Evolutionary conservation across 37 sponge, comb jelly and placozoan species (phyloP).

Genomic region (Tethya wilhelma): DNA sequence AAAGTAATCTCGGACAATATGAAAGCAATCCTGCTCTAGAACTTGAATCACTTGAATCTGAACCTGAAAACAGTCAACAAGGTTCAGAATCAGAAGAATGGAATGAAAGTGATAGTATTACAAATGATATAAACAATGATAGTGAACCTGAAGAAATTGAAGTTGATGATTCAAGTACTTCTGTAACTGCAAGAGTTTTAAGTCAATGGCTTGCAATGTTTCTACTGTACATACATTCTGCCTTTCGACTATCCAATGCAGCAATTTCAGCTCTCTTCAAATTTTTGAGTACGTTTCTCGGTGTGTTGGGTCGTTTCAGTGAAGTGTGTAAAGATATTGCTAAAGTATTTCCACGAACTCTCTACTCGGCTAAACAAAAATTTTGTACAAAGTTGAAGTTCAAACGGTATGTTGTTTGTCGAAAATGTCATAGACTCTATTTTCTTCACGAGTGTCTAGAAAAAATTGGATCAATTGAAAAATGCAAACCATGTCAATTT

Average conservation of each 20-base stretch:
- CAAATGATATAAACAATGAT: neutral
- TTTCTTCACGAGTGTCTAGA: neutral
- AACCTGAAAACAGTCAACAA: neutral
- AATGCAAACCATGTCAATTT: neutral
- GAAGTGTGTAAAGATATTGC: neutral
- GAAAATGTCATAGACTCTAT: neutral
- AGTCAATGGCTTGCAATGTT: neutral
- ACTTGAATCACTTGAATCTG: neutral
- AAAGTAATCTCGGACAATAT: neutral
- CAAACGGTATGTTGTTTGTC: neutral
- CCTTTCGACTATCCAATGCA: neutral
- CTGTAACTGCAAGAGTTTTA: neutral
- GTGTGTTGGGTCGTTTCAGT: neutral
- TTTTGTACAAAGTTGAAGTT: neutral
- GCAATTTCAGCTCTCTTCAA: neutral
- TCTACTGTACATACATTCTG: neutral
- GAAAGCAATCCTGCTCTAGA: neutral
- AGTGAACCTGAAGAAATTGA: neutral
- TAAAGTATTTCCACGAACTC: neutral
- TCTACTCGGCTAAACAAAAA: neutral
- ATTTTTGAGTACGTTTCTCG: neutral
- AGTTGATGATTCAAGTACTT: neutral
- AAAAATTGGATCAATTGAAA: neutral
- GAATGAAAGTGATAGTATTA: neutral
- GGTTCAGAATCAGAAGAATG: constrained; percentile 2